Evolutionary conservation across 2,888 invertebrate species (phyloP).

Genomic region (Eueremaeus valkanovi): DNA sequence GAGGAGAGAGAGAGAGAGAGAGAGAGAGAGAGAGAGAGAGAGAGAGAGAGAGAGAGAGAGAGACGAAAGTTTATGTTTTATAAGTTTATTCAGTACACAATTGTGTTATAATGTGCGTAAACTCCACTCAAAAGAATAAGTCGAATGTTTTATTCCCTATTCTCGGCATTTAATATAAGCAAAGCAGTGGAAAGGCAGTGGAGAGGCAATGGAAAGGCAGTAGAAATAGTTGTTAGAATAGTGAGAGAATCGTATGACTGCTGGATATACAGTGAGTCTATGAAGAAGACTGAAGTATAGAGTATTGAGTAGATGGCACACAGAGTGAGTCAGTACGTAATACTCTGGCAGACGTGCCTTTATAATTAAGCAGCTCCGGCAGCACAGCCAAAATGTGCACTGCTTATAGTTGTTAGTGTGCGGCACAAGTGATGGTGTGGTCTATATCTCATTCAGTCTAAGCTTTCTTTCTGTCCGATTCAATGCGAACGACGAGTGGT

Average conservation of each 20-base stretch:
- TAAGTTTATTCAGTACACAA: too few relatives aligned
- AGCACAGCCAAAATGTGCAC: background rate
- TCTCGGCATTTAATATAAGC: too few relatives aligned
- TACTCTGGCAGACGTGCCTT: slow-evolving; percentile 5
- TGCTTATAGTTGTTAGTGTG: background rate
- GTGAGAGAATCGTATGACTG: background rate
- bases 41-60: slow-evolving; percentile 3
- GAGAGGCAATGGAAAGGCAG: too few relatives aligned
- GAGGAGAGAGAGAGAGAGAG: background rate
- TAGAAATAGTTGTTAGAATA: background rate
- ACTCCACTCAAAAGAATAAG: too few relatives aligned
- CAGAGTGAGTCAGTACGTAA: background rate
- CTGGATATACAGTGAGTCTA: background rate
- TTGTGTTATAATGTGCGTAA: too few relatives aligned
- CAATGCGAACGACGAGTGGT: slow-evolving; percentile 3
- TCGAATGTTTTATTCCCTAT: too few relatives aligned
- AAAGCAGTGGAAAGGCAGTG: too few relatives aligned
- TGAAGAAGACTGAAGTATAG: background rate
- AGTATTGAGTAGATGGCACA: background rate
- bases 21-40: slow-evolving; percentile 18
- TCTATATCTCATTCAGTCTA: slow-evolving; percentile 12
- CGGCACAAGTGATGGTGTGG: background rate
- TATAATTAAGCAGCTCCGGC: slow-evolving; percentile 20
- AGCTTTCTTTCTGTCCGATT: background rate
- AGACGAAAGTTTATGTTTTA: background rate